These are phyloP conservation scores for Aleiodes sp. DNA, from an alignment of 1,140 invertebrate genomes.

Conservation along the genomic window DNA sequence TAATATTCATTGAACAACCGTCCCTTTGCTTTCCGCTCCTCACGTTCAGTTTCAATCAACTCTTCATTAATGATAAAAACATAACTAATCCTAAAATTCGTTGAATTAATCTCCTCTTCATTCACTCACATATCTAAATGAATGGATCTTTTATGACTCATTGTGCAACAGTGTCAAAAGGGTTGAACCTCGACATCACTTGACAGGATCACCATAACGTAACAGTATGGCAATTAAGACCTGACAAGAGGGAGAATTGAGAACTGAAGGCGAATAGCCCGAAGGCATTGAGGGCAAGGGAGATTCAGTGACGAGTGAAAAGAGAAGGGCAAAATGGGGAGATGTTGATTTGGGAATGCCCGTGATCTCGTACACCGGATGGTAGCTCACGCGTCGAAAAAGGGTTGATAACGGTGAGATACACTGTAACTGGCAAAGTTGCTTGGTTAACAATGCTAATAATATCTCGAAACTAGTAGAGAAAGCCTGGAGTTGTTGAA, in stretches of 20 bases:
- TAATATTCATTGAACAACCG: too few relatives aligned
- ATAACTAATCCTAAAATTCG: too few relatives aligned
- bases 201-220: slow-evolving; percentile 54
- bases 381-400: slow-evolving; percentile 45
- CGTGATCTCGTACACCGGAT: slow-evolving; percentile 51
- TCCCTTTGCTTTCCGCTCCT: too few relatives aligned
- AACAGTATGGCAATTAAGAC: slow-evolving; percentile 56
- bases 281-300: slow-evolving; percentile 38
- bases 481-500: slow-evolving; percentile 6
- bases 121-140: neutral
- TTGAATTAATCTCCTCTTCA: neutral
- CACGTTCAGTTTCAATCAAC: too few relatives aligned
- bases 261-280: neutral
- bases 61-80: too few relatives aligned
- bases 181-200: slow-evolving; percentile 44
- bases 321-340: slow-evolving; percentile 18
- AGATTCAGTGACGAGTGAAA: slow-evolving; percentile 48
- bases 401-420: slow-evolving; percentile 43
- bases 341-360: slow-evolving; percentile 26
- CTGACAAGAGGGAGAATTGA: slow-evolving; percentile 8
- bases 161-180: slow-evolving; percentile 21
- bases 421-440: slow-evolving; percentile 48
- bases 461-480: slow-evolving; percentile 48
- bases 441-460: slow-evolving; percentile 65
- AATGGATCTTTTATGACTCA: neutral